Conservation (phyloP, 2,797 vertebrate species). For the Leuciscus waleckii region DNA sequence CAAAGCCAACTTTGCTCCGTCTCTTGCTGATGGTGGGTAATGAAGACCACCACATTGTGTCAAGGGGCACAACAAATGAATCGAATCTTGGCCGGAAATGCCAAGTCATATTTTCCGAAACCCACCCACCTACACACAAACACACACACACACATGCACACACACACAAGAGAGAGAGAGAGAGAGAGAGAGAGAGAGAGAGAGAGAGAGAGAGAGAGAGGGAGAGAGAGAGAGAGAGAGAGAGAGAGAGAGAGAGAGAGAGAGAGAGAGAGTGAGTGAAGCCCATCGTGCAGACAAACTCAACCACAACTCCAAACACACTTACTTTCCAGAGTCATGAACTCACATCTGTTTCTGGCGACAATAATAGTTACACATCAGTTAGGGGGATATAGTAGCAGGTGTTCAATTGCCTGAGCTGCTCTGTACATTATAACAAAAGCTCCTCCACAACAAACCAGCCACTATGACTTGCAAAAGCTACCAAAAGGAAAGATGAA, state of each 20-base stretch:
- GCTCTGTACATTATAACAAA: slow-evolving; percentile 38
- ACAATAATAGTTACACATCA: slow-evolving; percentile 81
- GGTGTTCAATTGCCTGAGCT: slow-evolving; percentile 72
- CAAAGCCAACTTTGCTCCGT: slow-evolving; percentile 59
- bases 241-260: too few relatives aligned
- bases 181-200: too few relatives aligned
- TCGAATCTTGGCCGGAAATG: slow-evolving; percentile 77
- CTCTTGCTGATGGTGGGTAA: slow-evolving; percentile 4
- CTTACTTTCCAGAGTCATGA: slow-evolving; percentile 83
- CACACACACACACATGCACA: slow-evolving; percentile 47
- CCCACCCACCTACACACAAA: slow-evolving; percentile 70
- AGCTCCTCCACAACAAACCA: slow-evolving; percentile 56
- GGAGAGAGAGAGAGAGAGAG: too few relatives aligned
- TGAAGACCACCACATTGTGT: slow-evolving; percentile 58
- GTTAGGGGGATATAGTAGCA: slow-evolving; percentile 74
- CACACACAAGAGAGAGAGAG: background rate
- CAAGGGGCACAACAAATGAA: slow-evolving; percentile 65
- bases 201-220: too few relatives aligned
- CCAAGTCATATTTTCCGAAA: slow-evolving; percentile 86
- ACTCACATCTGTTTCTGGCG: slow-evolving; percentile 87
- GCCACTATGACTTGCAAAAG: slow-evolving; percentile 51
- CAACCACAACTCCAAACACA: slow-evolving; percentile 83
- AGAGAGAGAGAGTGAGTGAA: slow-evolving; percentile 22
- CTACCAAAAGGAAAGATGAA: slow-evolving; percentile 29
- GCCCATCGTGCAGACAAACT: slow-evolving; percentile 79